Evolutionary conservation across 2,113 vertebrate genomes (phyloP), one percentile per base, ranked within the genome.

Genomic region (Dicaeum eximium): DNA sequence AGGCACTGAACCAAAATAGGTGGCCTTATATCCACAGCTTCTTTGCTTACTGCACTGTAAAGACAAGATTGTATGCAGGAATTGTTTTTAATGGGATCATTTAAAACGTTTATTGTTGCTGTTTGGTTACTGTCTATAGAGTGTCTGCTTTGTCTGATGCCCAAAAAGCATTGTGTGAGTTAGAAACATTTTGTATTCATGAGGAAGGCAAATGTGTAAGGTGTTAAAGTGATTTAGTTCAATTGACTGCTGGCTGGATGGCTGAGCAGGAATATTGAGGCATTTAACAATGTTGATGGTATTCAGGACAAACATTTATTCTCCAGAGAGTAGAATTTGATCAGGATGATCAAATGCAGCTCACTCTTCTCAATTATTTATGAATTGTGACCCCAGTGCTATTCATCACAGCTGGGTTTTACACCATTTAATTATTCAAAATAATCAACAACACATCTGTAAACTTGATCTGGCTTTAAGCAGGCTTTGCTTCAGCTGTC

Each of bases 341-440:
- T 99, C 98, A 98, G 98, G 97, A 98, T 98, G 98, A 98, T 98
- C 98, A 97, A 97, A 98, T 98, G 98, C 96, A 45, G 94, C 95
- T 97, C 97, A 72, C 33, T 95, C 97, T 92, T 97, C 97, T 98
- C 98, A 97, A 98, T 98, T 98, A 98, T 98, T 97, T 97, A 98
- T 98, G 97, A 97, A 97, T 97, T 97, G 97, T 33, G 96, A 95
- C 97, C 97, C 97, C 95, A 65, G 95, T 93, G 96, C 96, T 97
- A 96, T 98, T 98, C 97, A 97, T 98, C 98, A 98, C 98, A 98
- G 98, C 98, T 98, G 98, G 97, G 96, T 98, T 97, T 98, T 97
- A 98, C 98, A 98, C 98, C 97, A 98, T 98, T 98, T 98, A 98
- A 98, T 98, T 98, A 98, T 97, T 98, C 97, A 97, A 96, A 98